Evolutionary conservation across 2,113 vertebrate species (phyloP), one percentile per base, ranked within the genome.

Genomic region (Varanus komodoensis): DNA sequence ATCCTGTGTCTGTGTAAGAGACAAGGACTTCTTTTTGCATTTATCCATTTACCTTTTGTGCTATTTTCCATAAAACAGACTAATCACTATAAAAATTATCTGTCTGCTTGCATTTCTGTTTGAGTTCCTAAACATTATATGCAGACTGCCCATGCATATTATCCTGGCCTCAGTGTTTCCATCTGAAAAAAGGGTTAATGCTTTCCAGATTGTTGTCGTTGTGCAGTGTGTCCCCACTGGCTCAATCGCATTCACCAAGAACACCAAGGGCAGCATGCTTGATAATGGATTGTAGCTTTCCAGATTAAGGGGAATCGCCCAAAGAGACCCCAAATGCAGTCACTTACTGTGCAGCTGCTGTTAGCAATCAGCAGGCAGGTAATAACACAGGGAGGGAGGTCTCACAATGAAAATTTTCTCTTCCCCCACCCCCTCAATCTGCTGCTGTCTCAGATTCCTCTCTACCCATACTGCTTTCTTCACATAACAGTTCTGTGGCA

Each of bases 401-500:
- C 68, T 57, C 85, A 77, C 77, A 67, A 50, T 11, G 86, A 87
- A 92, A 85, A 25, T 69, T 84, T 87, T 0, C 1, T 34, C 5
- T 38, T 15, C 15, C 21, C 15, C 87, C 87, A 1, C 29, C 48
- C 57, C 21, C n/a, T 32, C 68, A 8, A 61, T 61, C 38, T 78
- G 23, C 44, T 57, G 11, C n/a, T 77, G 5, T 57, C 81, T 68
- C 38, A 78, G 87, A 94, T 68, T 6, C 81, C 77, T 48, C 74
- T 27, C 69, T 48, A 67, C 21, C 11, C 80, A 84, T 68, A 50
- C 32, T 78, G 23, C 27, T 64, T 15, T 27, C 34, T 74, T 83
- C 54, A 44, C 27, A 77, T 86, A 90, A 54, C 9, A 80, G 73
- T n/a, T 85, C 68, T 67, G 29, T 74, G 32, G 3, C 85, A 48